These are phyloP conservation scores for Stegostoma tigrinum DNA, from an alignment of 2,113 vertebrate species.

Conservation along the genomic window DNA sequence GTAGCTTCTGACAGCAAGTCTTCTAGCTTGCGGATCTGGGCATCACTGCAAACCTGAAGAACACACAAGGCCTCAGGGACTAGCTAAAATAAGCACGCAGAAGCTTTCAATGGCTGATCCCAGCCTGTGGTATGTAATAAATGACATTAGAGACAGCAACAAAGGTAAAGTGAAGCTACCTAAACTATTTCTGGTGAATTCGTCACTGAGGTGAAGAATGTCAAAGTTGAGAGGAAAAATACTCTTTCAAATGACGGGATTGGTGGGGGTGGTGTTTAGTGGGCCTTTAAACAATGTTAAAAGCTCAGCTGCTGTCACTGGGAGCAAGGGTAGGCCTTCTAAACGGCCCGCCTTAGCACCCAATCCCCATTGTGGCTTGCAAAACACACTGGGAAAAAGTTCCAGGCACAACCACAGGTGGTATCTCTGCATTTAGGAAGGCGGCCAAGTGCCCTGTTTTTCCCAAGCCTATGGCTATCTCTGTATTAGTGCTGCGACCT, in stretches of 20 bases:
- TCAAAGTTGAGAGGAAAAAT: not conserved
- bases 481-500: too few species aligned
- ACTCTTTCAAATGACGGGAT: too few species aligned
- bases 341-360: too few species aligned
- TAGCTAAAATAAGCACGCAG: not conserved
- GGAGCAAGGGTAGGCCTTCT: not conserved
- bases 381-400: too few species aligned
- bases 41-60: constrained; percentile 55
- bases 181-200: not conserved
- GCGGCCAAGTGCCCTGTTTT: too few species aligned
- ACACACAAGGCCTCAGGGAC: not conserved
- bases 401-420: too few species aligned
- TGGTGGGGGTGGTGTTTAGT: too few species aligned
- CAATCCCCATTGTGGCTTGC: too few species aligned
- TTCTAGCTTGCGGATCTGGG: constrained; percentile 62
- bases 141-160: not conserved
- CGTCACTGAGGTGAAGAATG: not conserved
- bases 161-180: constrained; percentile 41
- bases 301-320: not conserved
- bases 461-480: too few species aligned
- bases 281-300: not conserved
- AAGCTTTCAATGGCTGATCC: not conserved
- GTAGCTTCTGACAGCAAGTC: constrained; percentile 59
- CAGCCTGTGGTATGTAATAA: not conserved
- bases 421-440: too few species aligned